Percentiles rank a stretch among this genome's conserved stretches.
Evolutionary conservation across 2,888 invertebrate species (phyloP).

Genomic region (Troilus luridus): DNA sequence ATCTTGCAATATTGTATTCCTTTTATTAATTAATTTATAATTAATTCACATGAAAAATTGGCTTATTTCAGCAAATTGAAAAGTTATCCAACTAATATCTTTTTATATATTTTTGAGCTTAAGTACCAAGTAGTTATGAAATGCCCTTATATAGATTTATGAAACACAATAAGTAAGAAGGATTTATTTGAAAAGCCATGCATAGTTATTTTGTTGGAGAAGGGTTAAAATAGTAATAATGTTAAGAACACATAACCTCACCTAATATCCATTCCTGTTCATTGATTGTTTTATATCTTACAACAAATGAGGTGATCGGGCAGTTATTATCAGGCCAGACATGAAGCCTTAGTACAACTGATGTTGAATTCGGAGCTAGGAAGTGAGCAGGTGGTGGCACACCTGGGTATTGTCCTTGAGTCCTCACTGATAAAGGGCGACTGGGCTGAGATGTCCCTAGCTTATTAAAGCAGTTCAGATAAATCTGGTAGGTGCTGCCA

Average conservation of each 20-base stretch:
- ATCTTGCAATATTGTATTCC: too few species aligned
- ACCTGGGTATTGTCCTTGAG: slow-evolving; percentile 81
- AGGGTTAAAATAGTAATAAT: background rate
- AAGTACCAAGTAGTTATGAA: too few species aligned
- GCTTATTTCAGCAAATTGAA: too few species aligned
- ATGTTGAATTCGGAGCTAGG: slow-evolving; percentile 80
- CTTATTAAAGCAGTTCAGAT: slow-evolving; percentile 79
- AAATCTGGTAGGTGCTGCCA: slow-evolving; percentile 81
- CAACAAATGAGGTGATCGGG: slow-evolving; percentile 78
- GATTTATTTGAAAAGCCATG: too few species aligned
- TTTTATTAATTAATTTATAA: too few species aligned
- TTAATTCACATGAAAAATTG: too few species aligned
- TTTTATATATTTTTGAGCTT: too few species aligned
- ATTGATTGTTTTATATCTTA: slow-evolving; percentile 77
- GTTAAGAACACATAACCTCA: slow-evolving; percentile 66
- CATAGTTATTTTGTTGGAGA: too few species aligned
- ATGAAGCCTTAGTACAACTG: slow-evolving; percentile 77
- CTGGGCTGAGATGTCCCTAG: slow-evolving; percentile 81
- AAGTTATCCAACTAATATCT: too few species aligned
- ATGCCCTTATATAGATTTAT: too few species aligned
- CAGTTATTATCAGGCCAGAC: slow-evolving; percentile 84
- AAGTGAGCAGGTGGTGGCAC: slow-evolving; percentile 76
- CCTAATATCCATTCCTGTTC: slow-evolving; percentile 80
- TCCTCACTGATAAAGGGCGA: slow-evolving; percentile 77
- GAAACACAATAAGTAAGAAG: too few species aligned